These are phyloP conservation scores for Antennarius maculatus DNA, from an alignment of 2,797 vertebrate genomes.

Conservation along the genomic window DNA sequence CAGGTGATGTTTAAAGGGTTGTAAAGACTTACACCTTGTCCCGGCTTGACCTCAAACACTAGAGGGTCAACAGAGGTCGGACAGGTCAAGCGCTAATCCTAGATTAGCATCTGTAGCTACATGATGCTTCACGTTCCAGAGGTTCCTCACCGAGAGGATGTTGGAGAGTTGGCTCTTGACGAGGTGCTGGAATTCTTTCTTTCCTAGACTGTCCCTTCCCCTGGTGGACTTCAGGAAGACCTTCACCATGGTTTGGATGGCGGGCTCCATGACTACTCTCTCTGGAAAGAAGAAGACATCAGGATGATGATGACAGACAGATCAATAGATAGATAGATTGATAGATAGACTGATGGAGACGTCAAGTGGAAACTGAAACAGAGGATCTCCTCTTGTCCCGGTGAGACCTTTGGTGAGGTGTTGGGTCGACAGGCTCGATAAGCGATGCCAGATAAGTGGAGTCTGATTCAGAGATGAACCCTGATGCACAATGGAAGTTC, in stretches of 20 bases:
- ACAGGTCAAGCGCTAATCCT: constrained; percentile 3
- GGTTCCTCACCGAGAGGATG: constrained; percentile 80
- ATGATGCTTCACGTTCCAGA: constrained; percentile 32
- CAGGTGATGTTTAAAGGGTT: not conserved
- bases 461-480: constrained; percentile 71
- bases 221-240: constrained; percentile 80
- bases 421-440: constrained; percentile 29
- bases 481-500: constrained; percentile 76
- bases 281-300: constrained; percentile 28
- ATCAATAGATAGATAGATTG: constrained; percentile 16
- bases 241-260: constrained; percentile 80
- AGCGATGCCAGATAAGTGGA: constrained; percentile 69
- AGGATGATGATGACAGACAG: constrained; percentile 11
- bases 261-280: constrained; percentile 80
- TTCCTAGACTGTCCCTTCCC: constrained; percentile 77
- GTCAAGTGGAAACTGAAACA: constrained; percentile 32
- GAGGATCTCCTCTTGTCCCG: constrained; percentile 53
- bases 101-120: constrained; percentile 19
- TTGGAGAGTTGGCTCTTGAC: constrained; percentile 81
- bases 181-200: constrained; percentile 79
- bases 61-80: not conserved
- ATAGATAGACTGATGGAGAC: constrained; percentile 13
- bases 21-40: too few species aligned
- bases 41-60: too few species aligned
- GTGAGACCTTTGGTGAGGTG: constrained; percentile 61